Evolutionary conservation across 2,888 invertebrate species (phyloP).

Genomic region (Eupithecia abbreviata): DNA sequence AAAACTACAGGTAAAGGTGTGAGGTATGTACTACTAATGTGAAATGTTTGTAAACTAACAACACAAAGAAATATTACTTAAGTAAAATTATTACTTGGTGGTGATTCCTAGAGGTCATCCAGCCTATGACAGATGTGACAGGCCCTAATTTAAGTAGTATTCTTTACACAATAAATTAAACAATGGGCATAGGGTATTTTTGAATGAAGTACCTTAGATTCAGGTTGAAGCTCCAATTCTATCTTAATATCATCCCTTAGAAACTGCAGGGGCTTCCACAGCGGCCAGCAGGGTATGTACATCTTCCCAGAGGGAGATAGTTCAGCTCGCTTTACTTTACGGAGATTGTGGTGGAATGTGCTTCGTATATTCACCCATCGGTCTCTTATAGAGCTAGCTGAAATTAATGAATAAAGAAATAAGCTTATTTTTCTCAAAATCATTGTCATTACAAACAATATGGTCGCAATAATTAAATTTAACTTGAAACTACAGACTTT

Average conservation of each 20-base stretch:
- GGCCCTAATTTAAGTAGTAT: background rate
- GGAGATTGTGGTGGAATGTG: conserved; percentile 74
- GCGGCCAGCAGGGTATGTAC: conserved; percentile 75
- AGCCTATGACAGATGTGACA: too few species aligned
- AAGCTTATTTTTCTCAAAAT: background rate
- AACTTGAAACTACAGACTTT: background rate
- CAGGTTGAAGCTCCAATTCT: conserved; percentile 45
- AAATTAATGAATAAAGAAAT: conserved; percentile 16
- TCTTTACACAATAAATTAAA: background rate
- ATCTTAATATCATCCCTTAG: conserved; percentile 60
- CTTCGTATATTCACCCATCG: conserved; percentile 79
- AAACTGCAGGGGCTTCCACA: conserved; percentile 76
- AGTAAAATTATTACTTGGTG: too few species aligned
- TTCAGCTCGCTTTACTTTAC: conserved; percentile 67
- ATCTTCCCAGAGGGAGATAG: conserved; percentile 62
- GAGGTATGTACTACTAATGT: too few species aligned
- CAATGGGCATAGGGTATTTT: background rate
- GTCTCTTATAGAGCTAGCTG: conserved; percentile 75
- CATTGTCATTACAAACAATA: background rate
- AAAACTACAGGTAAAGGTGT: too few species aligned
- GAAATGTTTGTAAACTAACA: too few species aligned
- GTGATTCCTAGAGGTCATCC: too few species aligned
- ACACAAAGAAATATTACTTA: too few species aligned
- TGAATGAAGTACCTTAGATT: background rate
- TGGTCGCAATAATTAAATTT: background rate